Conservation (phyloP, 1,140 invertebrate genomes). For the Leguminivora glycinivorella region DNA sequence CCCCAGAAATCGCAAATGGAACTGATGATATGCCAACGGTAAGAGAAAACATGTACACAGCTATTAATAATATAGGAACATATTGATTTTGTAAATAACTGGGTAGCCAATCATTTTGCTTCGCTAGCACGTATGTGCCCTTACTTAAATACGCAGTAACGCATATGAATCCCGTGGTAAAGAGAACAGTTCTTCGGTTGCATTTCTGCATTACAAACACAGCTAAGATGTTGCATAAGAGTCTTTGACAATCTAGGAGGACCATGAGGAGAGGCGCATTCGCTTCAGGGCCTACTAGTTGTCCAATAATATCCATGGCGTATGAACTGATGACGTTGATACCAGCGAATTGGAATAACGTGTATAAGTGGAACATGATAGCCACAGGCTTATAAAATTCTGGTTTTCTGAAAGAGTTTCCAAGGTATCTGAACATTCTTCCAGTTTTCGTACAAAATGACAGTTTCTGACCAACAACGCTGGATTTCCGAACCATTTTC, state of each 20-base stretch:
- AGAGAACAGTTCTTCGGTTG: slow-evolving; percentile 62
- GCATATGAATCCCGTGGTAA: slow-evolving; percentile 56
- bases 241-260: slow-evolving; percentile 60
- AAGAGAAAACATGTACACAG: slow-evolving; percentile 66
- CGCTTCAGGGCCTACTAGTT: slow-evolving; percentile 59
- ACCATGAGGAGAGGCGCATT: slow-evolving; percentile 67
- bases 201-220: slow-evolving; percentile 68
- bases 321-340: slow-evolving; percentile 73
- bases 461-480: slow-evolving; percentile 47
- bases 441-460: slow-evolving; percentile 39
- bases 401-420: slow-evolving; percentile 54
- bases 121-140: slow-evolving; percentile 57
- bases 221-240: slow-evolving; percentile 64
- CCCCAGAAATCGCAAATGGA: slow-evolving; percentile 68
- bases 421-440: slow-evolving; percentile 52
- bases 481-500: slow-evolving; percentile 54
- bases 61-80: slow-evolving; percentile 62
- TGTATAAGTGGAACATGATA: slow-evolving; percentile 67
- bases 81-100: slow-evolving; percentile 47
- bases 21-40: slow-evolving; percentile 68
- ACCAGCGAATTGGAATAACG: slow-evolving; percentile 70
- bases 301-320: slow-evolving; percentile 62
- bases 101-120: slow-evolving; percentile 47
- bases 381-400: slow-evolving; percentile 72
- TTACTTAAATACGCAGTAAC: slow-evolving; percentile 62